Evolutionary conservation across 2,113 vertebrate species (phyloP), one percentile per base, ranked within the genome.

Genomic region (Noctilio leporinus): DNA sequence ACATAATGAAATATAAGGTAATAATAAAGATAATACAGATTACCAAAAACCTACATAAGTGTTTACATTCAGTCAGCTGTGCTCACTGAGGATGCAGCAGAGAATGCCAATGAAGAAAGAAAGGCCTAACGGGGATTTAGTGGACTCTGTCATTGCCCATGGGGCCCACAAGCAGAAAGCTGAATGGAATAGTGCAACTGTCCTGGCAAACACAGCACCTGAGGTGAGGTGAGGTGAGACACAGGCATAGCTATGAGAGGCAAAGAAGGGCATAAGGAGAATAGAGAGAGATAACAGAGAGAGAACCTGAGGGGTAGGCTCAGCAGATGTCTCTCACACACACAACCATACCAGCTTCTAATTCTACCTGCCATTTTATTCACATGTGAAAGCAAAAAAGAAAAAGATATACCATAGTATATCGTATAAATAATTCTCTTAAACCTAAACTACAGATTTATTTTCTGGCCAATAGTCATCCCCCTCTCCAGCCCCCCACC

Each of bases 51-150:
- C 15, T 59, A 40, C 10, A 38, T 1, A 64, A 47, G 53, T 57
- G 80, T 43, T 64, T 59, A 30, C 24, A 62, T 20, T 75, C 22
- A 26, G 24, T 88, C 65, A 47, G 89, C 40, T 93, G 75, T 40
- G 73, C 59, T 84, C 47, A 17, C 15, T 0, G 19, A 19, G 1
- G 17, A 55, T 38, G 45, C 51, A 38, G 38, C 47, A 7, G 72
- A 87, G 49, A 84, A 83, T 78, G 38, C 4, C 53, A 89, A 96
- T 76, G 65, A 95, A 57, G 72, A 86, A 15, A 96, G 35, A 43
- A 69, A 57, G 91, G 86, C 89, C 86, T 67, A 76, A 72, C 70
- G 67, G 70, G 81, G 88, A 64, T 67, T 81, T 67, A 62, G 62
- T 72, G 51, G 55, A 28, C 72, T 57, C 15, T 15, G 1, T 73